Percentiles rank a stretch among this genome's conserved stretches.
These are phyloP conservation scores for Marasmarcha lunaedactyla DNA, from an alignment of 2,888 invertebrate species.

Conservation along the genomic window DNA sequence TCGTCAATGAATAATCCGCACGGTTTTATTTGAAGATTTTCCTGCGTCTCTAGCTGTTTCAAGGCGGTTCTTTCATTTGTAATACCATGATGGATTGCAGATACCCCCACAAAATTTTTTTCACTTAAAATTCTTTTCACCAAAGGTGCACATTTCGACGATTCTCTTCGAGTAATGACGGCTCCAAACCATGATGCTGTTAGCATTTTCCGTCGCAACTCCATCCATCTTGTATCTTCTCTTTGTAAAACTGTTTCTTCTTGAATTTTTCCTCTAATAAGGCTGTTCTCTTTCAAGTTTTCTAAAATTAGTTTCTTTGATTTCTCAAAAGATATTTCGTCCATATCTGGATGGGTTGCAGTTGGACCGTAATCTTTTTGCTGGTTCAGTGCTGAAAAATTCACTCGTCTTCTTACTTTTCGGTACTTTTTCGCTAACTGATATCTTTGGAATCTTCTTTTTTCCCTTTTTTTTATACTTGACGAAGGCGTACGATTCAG, in stretches of 20 bases:
- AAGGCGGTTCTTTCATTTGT: neutral
- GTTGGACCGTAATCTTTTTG: conserved; percentile 1
- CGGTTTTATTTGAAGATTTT: neutral
- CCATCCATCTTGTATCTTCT: conserved; percentile 2
- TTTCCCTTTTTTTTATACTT: neutral
- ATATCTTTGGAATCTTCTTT: neutral
- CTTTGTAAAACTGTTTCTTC: neutral
- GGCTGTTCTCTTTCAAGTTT: neutral
- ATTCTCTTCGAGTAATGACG: neutral
- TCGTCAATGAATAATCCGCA: conserved; percentile 1
- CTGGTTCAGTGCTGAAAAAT: conserved; percentile 1
- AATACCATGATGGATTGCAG: neutral
- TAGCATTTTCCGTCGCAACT: neutral
- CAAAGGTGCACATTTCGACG: neutral
- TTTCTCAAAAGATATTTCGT: conserved; percentile 4
- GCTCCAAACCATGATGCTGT: conserved; percentile 1
- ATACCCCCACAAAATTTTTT: neutral
- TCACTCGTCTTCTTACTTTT: neutral
- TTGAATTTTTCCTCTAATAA: conserved; percentile 3
- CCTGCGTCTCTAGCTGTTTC: neutral
- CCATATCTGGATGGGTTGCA: conserved; percentile 1
- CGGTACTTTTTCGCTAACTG: neutral
- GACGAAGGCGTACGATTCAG: neutral
- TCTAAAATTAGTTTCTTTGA: conserved; percentile 5
- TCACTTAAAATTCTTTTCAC: neutral